Evolutionary conservation across 2,888 invertebrate genomes (phyloP), one percentile per base, ranked within the genome.

Genomic region (Agrotis ipsilon): DNA sequence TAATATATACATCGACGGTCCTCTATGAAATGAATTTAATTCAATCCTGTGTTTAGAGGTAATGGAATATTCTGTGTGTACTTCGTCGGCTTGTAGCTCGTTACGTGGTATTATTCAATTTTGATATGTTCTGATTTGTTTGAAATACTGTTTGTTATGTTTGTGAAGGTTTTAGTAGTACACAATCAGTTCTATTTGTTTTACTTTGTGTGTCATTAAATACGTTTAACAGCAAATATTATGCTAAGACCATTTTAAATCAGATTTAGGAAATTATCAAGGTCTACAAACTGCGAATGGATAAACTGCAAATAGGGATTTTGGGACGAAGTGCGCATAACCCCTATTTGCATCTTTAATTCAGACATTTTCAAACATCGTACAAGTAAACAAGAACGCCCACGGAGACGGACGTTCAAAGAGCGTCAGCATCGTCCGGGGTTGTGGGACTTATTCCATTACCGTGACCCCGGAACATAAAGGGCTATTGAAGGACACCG

Each of bases 21-120:
- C 48, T 59, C 32, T 72, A 82, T 69, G 57, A 63, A 69, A 81
- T 52, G 18, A 68, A 67, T 75, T 64, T 64, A 75, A 81, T 75
- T 71, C 45, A 59, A 75, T 72, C 48, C 51, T 67, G 54, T 64
- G 48, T 67, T 74, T 57, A 21, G 32, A 21, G 55, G 68, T 68
- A 75, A 59, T 78, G 78, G 43, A 78, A 75, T 75, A 75, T 75
- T 58, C 45, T 9, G n/a, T 48, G 60, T 74, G 58, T 68, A 66
- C 66, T 63, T 74, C 46, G 60, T 72, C 55, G 16, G 64, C 18
- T 60, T 49, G 67, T 63, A 55, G 19, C 45, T 49, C 11, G 63
- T 67, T 60, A 52, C 45, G 52, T 39, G 61, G 51, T 46, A 64
- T 60, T 75, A 75, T 62, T 62, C 19, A 51, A 62, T 80, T n/a